phyloP scores from a whole-genome alignment of 2,797 vertebrate genomes.

The Euphonia xanthogaster region DNA sequence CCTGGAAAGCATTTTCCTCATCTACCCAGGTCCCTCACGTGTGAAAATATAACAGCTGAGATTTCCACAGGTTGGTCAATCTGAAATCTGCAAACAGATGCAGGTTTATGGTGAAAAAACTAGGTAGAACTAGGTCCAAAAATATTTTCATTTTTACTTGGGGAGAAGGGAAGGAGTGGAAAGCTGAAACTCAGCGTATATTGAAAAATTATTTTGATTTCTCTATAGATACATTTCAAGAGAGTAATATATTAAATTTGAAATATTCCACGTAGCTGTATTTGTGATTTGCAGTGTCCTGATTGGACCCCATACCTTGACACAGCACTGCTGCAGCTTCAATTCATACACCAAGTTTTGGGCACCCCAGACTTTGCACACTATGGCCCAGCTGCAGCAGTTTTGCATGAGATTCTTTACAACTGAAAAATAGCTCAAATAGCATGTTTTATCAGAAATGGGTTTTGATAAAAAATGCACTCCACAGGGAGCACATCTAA shows the following conservation, averaged over 20 bases:
- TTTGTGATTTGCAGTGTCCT: not conserved
- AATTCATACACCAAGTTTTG: rapidly evolving
- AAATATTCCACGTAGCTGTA: rapidly evolving
- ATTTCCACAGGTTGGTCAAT: not conserved
- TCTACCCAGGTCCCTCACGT: not conserved
- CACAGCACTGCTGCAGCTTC: not conserved
- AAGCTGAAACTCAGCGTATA: not conserved
- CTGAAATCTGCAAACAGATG: not conserved
- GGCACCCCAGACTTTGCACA: not conserved
- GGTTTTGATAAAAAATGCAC: not conserved
- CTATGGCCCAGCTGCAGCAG: not conserved
- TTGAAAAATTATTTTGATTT: not conserved
- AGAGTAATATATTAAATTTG: not conserved
- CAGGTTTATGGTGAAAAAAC: not conserved
- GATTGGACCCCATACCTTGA: rapidly evolving
- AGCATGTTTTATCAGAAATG: not conserved
- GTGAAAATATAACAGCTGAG: not conserved
- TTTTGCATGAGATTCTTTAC: not conserved
- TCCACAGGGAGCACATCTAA: not conserved
- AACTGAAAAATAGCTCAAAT: not conserved
- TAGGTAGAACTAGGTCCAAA: not conserved
- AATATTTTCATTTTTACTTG: not conserved
- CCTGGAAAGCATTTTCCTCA: not conserved
- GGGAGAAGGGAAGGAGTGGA: not conserved
- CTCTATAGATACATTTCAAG: not conserved